Conservation (phyloP, 1,140 invertebrate genomes). For the Mycetomoellerius zeteki region DNA sequence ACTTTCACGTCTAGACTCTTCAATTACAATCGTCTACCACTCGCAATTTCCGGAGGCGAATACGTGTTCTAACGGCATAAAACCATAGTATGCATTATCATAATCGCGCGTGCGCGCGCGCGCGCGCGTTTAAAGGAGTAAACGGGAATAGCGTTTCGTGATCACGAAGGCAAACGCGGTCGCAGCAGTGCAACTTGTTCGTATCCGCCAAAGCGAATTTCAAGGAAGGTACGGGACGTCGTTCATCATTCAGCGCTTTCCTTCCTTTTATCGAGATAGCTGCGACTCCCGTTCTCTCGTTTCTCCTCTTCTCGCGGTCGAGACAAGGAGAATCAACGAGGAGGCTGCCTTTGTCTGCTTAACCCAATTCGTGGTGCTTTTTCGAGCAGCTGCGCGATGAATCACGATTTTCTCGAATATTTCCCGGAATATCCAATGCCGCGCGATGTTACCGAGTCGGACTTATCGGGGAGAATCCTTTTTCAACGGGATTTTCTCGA, state of each 20-base stretch:
- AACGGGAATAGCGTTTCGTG: conserved; percentile 56
- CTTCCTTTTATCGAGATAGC: conserved; percentile 61
- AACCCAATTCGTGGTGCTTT: conserved; percentile 49
- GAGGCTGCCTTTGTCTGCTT: conserved; percentile 45
- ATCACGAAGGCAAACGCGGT: conserved; percentile 60
- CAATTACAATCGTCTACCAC: conserved; percentile 43
- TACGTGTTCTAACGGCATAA: conserved; percentile 43
- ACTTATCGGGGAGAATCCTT: not conserved
- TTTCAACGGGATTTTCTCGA: conserved; percentile 40
- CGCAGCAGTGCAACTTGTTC: conserved; percentile 40
- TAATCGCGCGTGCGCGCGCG: conserved; percentile 30
- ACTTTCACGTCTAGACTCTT: not conserved
- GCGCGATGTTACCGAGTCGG: conserved; percentile 26
- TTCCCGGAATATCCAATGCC: conserved; percentile 44
- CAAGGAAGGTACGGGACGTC: conserved; percentile 54
- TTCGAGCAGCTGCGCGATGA: conserved; percentile 62
- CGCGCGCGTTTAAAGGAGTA: conserved; percentile 39
- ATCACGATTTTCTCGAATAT: conserved; percentile 63
- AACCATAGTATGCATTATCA: conserved; percentile 46
- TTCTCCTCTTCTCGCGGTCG: not conserved
- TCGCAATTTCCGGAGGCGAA: conserved; percentile 46
- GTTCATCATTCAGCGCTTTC: conserved; percentile 63
- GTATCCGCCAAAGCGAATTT: conserved; percentile 63
- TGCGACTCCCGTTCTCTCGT: conserved; percentile 22
- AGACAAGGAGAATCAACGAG: conserved; percentile 55